Evolutionary conservation across 2,113 vertebrate species (phyloP).

Genomic region (Tinamus guttatus): DNA sequence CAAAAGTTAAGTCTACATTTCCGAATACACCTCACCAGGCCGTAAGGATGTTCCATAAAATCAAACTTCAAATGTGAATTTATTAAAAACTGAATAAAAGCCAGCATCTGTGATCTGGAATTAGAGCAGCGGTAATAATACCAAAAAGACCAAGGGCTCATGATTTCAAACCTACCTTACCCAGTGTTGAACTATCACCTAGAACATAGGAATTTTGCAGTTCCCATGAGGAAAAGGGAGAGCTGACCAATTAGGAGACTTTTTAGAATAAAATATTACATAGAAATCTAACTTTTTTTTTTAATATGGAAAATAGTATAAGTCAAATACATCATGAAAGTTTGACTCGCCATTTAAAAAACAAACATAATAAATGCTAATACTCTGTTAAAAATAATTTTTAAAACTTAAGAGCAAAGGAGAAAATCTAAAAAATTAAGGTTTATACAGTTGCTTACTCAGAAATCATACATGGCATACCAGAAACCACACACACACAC

Average conservation of each 20-base stretch:
- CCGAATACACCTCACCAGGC: not conserved
- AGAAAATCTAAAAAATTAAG: not conserved
- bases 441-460: not conserved
- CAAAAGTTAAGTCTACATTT: not conserved
- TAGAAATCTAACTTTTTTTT: not conserved
- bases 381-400: not conserved
- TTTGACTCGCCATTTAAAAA: not conserved
- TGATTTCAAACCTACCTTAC: not conserved
- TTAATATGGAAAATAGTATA: not conserved
- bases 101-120: not conserved
- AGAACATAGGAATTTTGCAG: not conserved
- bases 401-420: not conserved
- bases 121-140: conserved; percentile 8
- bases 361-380: not conserved
- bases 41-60: not conserved
- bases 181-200: not conserved
- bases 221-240: not conserved
- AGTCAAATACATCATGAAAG: not conserved
- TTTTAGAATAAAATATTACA: not conserved
- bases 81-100: not conserved
- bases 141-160: not conserved
- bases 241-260: not conserved
- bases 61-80: not conserved
- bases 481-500: not conserved
- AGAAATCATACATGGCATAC: not conserved